Conservation (phyloP, 2,113 vertebrate species). For the Argyrosomus japonicus region DNA sequence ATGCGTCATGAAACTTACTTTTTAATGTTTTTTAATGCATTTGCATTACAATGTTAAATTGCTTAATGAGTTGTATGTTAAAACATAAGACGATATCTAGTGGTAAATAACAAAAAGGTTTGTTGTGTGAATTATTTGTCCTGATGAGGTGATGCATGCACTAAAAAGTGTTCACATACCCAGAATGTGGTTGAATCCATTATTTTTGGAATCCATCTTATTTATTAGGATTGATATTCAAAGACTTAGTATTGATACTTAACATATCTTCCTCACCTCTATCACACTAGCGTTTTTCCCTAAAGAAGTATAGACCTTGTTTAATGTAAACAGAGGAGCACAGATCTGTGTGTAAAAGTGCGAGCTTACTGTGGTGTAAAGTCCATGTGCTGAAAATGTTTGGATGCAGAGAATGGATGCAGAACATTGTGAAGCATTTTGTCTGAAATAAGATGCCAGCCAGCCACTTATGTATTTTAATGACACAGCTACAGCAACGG, state of each 20-base stretch:
- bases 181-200: no score
- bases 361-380: background rate
- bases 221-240: no score
- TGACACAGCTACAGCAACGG: conserved; percentile 11
- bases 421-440: conserved; percentile 6
- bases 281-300: background rate
- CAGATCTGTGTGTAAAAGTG: background rate
- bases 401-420: conserved; percentile 1
- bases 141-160: no score
- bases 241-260: no score
- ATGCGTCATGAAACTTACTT: background rate
- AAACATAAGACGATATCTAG: background rate
- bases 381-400: background rate
- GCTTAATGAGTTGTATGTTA: background rate
- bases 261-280: no score
- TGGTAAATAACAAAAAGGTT: background rate
- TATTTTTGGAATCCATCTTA: no score
- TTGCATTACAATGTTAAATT: background rate
- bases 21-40: background rate
- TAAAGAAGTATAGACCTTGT: background rate
- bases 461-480: conserved; percentile 12
- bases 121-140: no score
- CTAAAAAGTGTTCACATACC: no score
- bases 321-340: background rate
- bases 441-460: conserved; percentile 1